Evolutionary conservation across 2,113 vertebrate species (phyloP).

Genomic region (Trichomycterus rosablanca): DNA sequence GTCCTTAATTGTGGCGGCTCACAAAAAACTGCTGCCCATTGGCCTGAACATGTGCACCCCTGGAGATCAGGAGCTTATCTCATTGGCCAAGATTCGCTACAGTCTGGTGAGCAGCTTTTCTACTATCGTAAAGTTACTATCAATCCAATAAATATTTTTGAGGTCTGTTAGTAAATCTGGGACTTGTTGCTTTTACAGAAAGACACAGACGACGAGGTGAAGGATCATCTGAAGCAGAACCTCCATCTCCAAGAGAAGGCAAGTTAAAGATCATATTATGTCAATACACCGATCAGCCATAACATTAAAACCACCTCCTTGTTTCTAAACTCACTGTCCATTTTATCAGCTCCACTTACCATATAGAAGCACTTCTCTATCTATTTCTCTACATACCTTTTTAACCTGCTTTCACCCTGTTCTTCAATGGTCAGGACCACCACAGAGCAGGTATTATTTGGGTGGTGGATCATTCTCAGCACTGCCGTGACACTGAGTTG

Average conservation of each 20-base stretch:
- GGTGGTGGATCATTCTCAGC: too few species aligned
- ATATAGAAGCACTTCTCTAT: too few species aligned
- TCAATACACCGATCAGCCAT: too few species aligned
- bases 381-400: too few species aligned
- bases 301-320: too few species aligned
- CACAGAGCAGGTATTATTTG: too few species aligned
- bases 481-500: too few species aligned
- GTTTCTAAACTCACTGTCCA: too few species aligned
- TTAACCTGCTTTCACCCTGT: too few species aligned
- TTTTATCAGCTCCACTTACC: too few species aligned
- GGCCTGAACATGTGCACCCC: slow-evolving; percentile 97
- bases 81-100: slow-evolving; percentile 87
- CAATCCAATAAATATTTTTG: background rate
- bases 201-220: slow-evolving; percentile 98
- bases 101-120: slow-evolving; percentile 69
- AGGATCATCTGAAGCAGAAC: slow-evolving; percentile 85
- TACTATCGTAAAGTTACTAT: background rate
- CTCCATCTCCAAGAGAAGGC: slow-evolving; percentile 95
- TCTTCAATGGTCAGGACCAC: too few species aligned
- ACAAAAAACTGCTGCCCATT: slow-evolving; percentile 97
- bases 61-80: slow-evolving; percentile 94
- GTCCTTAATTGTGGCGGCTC: slow-evolving; percentile 87
- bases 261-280: slow-evolving; percentile 42
- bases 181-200: slow-evolving; percentile 66
- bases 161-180: background rate